Evolutionary conservation across 2,797 vertebrate genomes (phyloP), one percentile per base, ranked within the genome.

Genomic region (Chromis chromis): DNA sequence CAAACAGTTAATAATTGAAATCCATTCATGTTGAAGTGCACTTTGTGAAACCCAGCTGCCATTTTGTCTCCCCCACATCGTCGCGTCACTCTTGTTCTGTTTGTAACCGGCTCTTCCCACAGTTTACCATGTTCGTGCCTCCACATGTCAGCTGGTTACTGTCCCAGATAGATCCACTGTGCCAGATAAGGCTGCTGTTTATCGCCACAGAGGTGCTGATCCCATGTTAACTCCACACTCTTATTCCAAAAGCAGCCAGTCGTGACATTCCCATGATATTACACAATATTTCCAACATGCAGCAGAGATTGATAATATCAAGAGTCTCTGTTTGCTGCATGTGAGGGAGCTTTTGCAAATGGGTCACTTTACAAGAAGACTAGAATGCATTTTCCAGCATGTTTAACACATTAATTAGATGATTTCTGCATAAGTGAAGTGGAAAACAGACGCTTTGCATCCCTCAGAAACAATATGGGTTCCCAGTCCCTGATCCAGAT

Each of bases 341-440:
- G 31, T n/a, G 31, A 54, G 27, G 54, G 39, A 11, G 31, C 9
- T 59, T 49, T 36, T 64, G 40, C 39, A 87, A 80, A 61, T 78
- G 68, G 77, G 79, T 83, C 75, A 81, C 21, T 77, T 59, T 52
- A 50, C 49, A 33, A 19, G 53, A 59, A 58, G 14, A 44, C 40
- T 3, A 44, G 40, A 44, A 17, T 44, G 40, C 40, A 17, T 44
- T 19, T 44, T 44, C 63, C 76, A 65, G 65, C 33, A 0, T 72
- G 69, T 71, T 85, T 53, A 71, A 66, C 81, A 57, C 81, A 73
- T 81, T 74, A 70, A 70, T 76, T 53, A 39, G 65, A 57, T 46
- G 63, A 7, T 65, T 74, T 71, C 70, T 62, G 75, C 44, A 24
- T 65, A 53, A 13, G 58, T 62, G 78, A 63, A 71, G 66, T 53